phyloP scores from a whole-genome alignment of 2,888 invertebrate genomes.

The Agrochola lychnidis region DNA sequence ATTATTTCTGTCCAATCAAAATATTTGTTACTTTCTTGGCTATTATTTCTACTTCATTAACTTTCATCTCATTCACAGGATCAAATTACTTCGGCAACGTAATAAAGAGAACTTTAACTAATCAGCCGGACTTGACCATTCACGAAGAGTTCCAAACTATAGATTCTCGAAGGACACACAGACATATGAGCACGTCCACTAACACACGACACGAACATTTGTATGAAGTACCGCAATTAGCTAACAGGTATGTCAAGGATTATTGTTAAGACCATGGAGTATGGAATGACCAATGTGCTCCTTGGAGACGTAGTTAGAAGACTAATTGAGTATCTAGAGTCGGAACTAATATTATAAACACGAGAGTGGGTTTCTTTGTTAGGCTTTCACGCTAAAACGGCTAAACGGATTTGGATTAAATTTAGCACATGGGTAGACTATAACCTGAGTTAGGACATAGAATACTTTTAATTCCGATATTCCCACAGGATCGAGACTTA shows the following conservation, averaged over 20 bases:
- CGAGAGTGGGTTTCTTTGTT: too few relatives aligned
- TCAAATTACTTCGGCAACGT: constrained; percentile 95
- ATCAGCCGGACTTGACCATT: constrained; percentile 95
- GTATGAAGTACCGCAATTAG: constrained; percentile 95
- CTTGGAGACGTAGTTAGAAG: constrained; percentile 9
- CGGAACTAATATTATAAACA: too few relatives aligned
- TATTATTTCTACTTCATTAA: neutral
- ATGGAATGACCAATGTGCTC: neutral
- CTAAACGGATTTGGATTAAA: too few relatives aligned
- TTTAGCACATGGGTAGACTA: too few relatives aligned
- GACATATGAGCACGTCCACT: constrained; percentile 90
- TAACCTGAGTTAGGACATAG: too few relatives aligned
- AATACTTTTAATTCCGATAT: too few relatives aligned
- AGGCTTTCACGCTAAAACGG: too few relatives aligned
- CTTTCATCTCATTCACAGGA: constrained; percentile 69
- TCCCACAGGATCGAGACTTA: too few relatives aligned
- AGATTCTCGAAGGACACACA: constrained; percentile 91
- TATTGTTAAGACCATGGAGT: constrained; percentile 5
- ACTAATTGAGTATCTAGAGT: constrained; percentile 1
- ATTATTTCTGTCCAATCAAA: neutral
- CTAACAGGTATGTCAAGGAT: constrained; percentile 78
- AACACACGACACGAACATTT: constrained; percentile 95
- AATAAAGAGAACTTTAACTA: constrained; percentile 94
- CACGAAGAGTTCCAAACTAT: constrained; percentile 94
- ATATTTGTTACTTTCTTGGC: neutral